Evolutionary conservation across 2,113 vertebrate genomes (phyloP).

Genomic region (Odocoileus hemionus): DNA sequence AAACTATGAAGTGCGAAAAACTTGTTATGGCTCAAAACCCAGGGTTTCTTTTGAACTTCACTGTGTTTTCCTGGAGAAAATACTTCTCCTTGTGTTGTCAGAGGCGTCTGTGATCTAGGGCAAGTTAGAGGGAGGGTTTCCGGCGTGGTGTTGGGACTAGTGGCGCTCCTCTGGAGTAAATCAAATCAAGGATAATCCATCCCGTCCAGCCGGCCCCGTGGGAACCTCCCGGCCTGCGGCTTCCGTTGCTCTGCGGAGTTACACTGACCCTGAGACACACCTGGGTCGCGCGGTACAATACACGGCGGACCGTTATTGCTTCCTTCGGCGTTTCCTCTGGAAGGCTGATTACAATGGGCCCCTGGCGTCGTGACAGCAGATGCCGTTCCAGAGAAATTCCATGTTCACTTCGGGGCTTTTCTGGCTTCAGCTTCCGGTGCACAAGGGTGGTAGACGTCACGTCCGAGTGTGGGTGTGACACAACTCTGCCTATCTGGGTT

Average conservation of each 20-base stretch:
- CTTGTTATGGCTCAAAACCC: not conserved
- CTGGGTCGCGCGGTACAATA: constrained; percentile 58
- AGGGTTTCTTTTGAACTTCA: not conserved
- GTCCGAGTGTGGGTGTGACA: not conserved
- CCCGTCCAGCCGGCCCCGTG: not conserved
- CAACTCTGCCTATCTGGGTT: not conserved
- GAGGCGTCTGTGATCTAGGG: not conserved
- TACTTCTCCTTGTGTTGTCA: not conserved
- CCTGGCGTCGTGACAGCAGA: constrained; percentile 35
- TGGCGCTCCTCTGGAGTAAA: not conserved
- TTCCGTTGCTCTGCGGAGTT: constrained; percentile 27
- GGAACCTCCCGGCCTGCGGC: not conserved
- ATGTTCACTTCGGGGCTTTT: constrained; percentile 25
- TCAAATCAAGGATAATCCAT: not conserved
- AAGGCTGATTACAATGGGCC: constrained; percentile 46
- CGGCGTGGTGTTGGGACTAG: not conserved
- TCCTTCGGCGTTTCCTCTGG: constrained; percentile 71
- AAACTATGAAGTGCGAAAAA: not conserved
- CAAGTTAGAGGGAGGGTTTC: constrained; percentile 6
- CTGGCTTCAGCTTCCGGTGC: not conserved
- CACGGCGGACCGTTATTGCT: constrained; percentile 66
- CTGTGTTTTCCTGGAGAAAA: not conserved
- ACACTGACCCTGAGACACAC: constrained; percentile 46
- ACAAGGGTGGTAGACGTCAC: not conserved
- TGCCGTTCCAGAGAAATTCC: constrained; percentile 66